Conservation (phyloP, 2,113 vertebrate genomes). For the Calonectris borealis region DNA sequence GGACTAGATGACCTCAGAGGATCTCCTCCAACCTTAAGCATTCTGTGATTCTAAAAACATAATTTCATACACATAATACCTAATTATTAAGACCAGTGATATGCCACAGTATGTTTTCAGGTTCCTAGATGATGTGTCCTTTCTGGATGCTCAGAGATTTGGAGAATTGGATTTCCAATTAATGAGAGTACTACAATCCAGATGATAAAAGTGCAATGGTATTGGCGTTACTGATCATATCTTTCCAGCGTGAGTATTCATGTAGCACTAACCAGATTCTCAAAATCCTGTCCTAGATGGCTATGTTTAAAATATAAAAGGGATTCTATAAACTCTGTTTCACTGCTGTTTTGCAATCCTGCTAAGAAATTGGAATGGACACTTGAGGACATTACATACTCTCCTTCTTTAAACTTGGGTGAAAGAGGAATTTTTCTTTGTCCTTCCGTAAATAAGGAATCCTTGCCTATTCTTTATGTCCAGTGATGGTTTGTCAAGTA, state of each 20-base stretch:
- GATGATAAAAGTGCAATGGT: neutral
- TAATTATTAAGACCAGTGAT: neutral
- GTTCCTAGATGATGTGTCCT: neutral
- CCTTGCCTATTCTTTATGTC: neutral
- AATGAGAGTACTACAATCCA: neutral
- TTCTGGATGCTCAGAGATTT: neutral
- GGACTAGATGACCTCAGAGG: neutral
- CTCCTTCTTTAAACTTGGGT: neutral
- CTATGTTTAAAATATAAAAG: neutral
- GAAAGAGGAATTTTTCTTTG: neutral
- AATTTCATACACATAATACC: neutral
- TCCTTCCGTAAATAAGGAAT: neutral
- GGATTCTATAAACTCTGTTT: neutral
- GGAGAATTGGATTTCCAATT: neutral
- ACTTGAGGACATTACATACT: rapidly evolving
- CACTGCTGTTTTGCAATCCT: neutral
- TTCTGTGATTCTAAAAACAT: neutral
- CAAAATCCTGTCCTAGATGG: neutral
- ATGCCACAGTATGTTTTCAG: neutral
- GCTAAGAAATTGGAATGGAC: neutral
- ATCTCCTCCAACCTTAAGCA: neutral
- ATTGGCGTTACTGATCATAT: neutral
- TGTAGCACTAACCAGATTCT: neutral
- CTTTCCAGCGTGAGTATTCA: neutral
- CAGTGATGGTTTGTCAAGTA: neutral